phyloP scores from a whole-genome alignment of 92 coral and sea anemone genomes.

The Umimayanthus chanpuru region DNA sequence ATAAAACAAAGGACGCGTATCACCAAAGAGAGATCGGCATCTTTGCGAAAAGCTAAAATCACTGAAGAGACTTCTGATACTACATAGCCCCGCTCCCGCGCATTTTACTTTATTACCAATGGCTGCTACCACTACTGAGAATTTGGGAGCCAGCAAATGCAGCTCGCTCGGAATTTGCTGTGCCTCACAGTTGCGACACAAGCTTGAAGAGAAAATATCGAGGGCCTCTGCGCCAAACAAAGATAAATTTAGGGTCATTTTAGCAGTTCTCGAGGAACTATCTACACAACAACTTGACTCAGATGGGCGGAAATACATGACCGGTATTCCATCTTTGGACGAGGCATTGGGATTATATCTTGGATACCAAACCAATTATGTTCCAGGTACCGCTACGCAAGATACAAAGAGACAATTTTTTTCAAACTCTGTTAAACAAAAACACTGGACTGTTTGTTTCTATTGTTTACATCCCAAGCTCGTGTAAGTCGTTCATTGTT shows the following conservation, averaged over 20 bases:
- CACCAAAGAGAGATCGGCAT: too few relatives aligned
- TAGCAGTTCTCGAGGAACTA: constrained; percentile 16
- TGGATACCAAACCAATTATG: constrained; percentile 23
- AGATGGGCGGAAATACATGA: neutral
- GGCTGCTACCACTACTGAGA: too few relatives aligned
- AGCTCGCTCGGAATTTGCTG: constrained; percentile 8
- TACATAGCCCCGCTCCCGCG: too few relatives aligned
- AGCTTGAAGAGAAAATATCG: neutral
- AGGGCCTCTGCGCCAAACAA: neutral
- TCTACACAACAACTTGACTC: neutral
- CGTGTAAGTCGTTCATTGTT: neutral
- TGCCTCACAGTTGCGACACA: neutral
- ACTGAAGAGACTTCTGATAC: too few relatives aligned
- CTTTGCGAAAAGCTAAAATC: too few relatives aligned
- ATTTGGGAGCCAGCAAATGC: neutral
- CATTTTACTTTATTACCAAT: too few relatives aligned
- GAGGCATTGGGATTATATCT: constrained; percentile 6
- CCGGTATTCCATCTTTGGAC: neutral
- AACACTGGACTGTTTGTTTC: neutral
- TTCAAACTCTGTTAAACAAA: neutral
- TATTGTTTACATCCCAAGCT: neutral
- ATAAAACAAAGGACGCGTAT: too few relatives aligned
- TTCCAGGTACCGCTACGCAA: neutral
- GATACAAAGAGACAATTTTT: neutral
- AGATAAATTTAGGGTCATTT: constrained; percentile 12